Base-by-base conservation (phyloP, 2,113 vertebrate genomes). In the Chlorocebus sabaeus region DNA sequence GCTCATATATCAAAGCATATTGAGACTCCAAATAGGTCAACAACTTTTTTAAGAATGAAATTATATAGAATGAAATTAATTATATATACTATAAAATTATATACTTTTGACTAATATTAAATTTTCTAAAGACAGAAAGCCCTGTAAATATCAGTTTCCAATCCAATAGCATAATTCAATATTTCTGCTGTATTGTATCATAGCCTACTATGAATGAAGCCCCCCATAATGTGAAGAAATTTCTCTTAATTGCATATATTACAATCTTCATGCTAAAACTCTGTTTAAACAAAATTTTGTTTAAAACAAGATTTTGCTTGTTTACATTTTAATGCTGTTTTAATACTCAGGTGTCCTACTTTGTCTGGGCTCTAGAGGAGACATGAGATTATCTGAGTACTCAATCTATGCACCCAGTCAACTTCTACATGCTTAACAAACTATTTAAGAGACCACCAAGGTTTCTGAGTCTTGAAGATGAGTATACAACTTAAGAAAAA, bases 401-500 rank as follows among this genome's bases (percentile, higher is more conserved):
- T 92, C 45, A 79, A 18, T 18, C 13, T 85, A 40, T 17, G 23
- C 2, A 59, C 8, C 2, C 32, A 70, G 22, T 20, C 52, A 89
- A 35, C 16, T 67, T 84, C 84, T 89, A 25, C 17, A 57, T 85
- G 45, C 7, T 35, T 50, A 6, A 76, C 6, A 80, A 38, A 38
- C 10, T 27, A 30, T 45, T 30, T 32, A 79, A 72, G 61, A 96
- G 27, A 78, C n/a, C 6, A 92, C 13, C 8, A 50, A 61, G 20
- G 13, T 88, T 95, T 95, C 61, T 52, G 6, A 20, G 90, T 67
- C 64, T 89, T 75, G n/a, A 84, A 18, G 25, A 88, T 88, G 18
- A 96, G 32, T 59, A 10, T 97, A 70, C 3, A 91, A 72, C 35
- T 88, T 57, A 94, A 80, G 61, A 82, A 96, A 43, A 40, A 52